A percentile compares a stretch with the other conserved stretches of the same genome.
Evolutionary conservation across 2,797 vertebrate species (phyloP).

Genomic region (Emys orbicularis): DNA sequence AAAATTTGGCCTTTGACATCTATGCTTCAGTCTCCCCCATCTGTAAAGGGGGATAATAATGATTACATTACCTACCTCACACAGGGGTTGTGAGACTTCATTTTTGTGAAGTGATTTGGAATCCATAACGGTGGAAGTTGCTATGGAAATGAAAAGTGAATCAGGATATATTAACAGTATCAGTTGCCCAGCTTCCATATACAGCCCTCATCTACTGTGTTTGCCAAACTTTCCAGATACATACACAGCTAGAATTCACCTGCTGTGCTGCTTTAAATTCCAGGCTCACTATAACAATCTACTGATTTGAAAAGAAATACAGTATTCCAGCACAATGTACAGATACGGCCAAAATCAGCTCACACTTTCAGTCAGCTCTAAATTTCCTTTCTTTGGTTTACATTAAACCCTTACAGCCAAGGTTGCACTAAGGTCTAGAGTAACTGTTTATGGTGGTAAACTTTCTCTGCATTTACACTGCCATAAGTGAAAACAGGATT

Average conservation of each 20-base stretch:
- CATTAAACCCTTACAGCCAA: background rate
- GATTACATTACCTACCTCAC: background rate
- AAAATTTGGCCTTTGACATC: background rate
- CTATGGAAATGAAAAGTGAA: background rate
- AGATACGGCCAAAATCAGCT: background rate
- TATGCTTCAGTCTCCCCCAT: background rate
- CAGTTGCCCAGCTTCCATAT: accelerated
- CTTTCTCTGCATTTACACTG: background rate
- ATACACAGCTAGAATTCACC: background rate
- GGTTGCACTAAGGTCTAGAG: background rate
- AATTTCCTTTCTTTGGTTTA: background rate
- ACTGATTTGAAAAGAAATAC: background rate
- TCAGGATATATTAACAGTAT: background rate
- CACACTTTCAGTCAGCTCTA: background rate
- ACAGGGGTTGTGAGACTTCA: background rate
- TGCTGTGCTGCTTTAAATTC: too few species aligned
- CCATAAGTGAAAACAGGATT: background rate
- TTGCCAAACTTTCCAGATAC: background rate
- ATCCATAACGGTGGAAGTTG: background rate
- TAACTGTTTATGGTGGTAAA: background rate
- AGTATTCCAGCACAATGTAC: background rate
- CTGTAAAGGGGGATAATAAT: background rate
- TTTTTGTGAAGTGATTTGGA: background rate
- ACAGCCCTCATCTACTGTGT: accelerated
- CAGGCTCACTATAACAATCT: background rate